Evolutionary conservation across 2,797 vertebrate genomes (phyloP).

Genomic region (Borostomias antarcticus): DNA sequence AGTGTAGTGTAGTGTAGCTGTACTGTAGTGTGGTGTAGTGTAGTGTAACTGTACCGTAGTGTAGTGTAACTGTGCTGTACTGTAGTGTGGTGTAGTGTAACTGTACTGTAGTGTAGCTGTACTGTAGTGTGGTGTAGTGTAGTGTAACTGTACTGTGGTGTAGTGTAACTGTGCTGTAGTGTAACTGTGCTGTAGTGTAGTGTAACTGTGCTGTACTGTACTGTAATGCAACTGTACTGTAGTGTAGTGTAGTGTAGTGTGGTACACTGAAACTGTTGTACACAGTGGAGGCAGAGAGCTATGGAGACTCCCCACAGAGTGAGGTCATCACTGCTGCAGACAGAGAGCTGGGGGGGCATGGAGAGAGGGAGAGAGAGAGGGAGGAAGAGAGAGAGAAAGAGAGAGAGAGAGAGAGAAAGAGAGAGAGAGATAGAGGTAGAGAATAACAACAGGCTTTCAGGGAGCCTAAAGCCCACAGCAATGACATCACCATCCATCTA

Average conservation of each 20-base stretch:
- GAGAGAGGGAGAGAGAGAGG: neutral
- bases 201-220: neutral
- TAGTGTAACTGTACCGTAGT: too few relatives aligned
- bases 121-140: too few relatives aligned
- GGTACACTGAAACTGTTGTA: neutral
- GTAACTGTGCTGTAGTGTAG: conserved; percentile 28
- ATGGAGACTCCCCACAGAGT: conserved; percentile 4
- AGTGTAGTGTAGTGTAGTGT: too few relatives aligned
- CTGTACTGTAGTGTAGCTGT: neutral
- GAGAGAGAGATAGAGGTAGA: neutral
- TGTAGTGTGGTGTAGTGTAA: neutral
- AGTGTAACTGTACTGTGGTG: too few relatives aligned
- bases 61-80: neutral
- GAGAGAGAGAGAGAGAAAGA: neutral
- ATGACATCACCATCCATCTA: conserved; percentile 26
- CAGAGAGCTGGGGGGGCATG: neutral
- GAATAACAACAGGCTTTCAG: conserved; percentile 5
- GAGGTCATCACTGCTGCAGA: conserved; percentile 16
- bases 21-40: too few relatives aligned
- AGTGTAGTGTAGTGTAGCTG: neutral
- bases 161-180: neutral
- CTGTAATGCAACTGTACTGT: neutral
- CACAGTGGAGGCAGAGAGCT: neutral
- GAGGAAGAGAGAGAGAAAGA: neutral
- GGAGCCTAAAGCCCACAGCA: conserved; percentile 17